Evolutionary conservation across 1,140 invertebrate species (phyloP), one percentile per base, ranked within the genome.

Genomic region (Heliconius congener): DNA sequence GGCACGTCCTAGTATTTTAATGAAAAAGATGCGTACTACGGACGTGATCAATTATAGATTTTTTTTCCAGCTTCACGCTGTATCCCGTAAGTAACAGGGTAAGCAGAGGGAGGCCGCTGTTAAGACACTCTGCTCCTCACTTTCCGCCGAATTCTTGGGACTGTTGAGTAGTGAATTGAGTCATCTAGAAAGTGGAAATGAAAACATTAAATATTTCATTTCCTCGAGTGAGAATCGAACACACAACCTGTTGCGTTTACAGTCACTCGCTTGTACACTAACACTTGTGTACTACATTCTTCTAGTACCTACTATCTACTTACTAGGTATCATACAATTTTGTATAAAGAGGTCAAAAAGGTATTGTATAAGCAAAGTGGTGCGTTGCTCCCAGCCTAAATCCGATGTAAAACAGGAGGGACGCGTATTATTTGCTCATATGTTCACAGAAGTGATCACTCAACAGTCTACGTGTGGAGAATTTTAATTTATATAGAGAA

Each of bases 351-450:
- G 71, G 71, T 42, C 71, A 42, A 72, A 66, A 66, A 27, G 60
- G 71, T 72, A 72, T 39, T 72, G 71, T 72, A 37, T 72, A 72
- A 74, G 39, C 70, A 72, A 50, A 52, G 74, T 78, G 79, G 85
- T 86, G 72, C 87, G 78, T 86, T 88, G 86, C 87, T 85, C 87
- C 84, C 84, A 55, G 71, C 86, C 85, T 87, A 85, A 88, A 82
- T n/a, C n/a, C 80, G 27, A 88, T 87, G 87, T 79, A 81, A 87
- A 85, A 71, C 81, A 82, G 80, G 81, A 82, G 79, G 86, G 85
- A 85, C 86, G 82, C 72, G 30, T 82, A 90, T 88, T 88, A 89
- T 87, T 89, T 87, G 86, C 78, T 82, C 84, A 85, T 86, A 79
- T 82, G 84, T 88, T 89, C 88, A 83, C 82, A 84, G 87, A 88